A percentile compares a stretch with the other conserved stretches of the same genome.
These are phyloP conservation scores for Caenorhabditis plicata DNA, from an alignment of 2,888 invertebrate genomes.

Conservation along the genomic window DNA sequence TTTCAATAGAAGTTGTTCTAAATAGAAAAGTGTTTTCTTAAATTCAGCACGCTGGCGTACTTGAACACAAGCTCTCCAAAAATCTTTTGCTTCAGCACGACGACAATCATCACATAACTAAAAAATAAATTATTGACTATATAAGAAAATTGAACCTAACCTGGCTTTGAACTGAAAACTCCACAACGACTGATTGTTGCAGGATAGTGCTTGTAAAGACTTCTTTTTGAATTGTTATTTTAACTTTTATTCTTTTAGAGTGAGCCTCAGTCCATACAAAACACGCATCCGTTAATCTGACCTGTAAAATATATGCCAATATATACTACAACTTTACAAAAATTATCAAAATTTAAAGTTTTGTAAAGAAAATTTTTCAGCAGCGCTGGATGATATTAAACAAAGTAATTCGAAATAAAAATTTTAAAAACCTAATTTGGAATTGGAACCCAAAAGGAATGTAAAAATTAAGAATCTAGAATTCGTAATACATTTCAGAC, in stretches of 20 bases:
- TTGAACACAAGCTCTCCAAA: slow-evolving; percentile 83
- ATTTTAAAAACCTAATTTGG: too few species aligned
- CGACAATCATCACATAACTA: slow-evolving; percentile 97
- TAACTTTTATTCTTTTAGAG: slow-evolving; percentile 88
- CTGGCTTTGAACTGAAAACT: slow-evolving; percentile 82
- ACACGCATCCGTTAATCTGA: slow-evolving; percentile 89
- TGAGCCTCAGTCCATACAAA: slow-evolving; percentile 99
- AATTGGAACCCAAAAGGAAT: too few species aligned
- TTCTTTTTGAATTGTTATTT: slow-evolving; percentile 92
- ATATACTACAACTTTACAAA: too few species aligned
- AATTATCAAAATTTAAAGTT: too few species aligned
- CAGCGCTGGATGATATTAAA: too few species aligned
- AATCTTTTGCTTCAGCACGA: slow-evolving; percentile 92
- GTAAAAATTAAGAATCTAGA: too few species aligned
- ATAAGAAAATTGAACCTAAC: slow-evolving; percentile 17
- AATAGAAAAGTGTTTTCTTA: slow-evolving; percentile 93
- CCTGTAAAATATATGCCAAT: slow-evolving; percentile 66
- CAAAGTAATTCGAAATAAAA: too few species aligned
- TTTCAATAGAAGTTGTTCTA: slow-evolving; percentile 94
- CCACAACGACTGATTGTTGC: slow-evolving; percentile 92
- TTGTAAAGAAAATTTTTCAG: too few species aligned
- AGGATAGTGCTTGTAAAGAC: slow-evolving; percentile 79
- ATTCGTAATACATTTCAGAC: too few species aligned
- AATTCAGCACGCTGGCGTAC: slow-evolving; percentile 76
- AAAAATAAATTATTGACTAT: slow-evolving; percentile 5